Evolutionary conservation across 2,888 invertebrate genomes (phyloP), one percentile per base, ranked within the genome.

Genomic region (Melanostoma mellinum): DNA sequence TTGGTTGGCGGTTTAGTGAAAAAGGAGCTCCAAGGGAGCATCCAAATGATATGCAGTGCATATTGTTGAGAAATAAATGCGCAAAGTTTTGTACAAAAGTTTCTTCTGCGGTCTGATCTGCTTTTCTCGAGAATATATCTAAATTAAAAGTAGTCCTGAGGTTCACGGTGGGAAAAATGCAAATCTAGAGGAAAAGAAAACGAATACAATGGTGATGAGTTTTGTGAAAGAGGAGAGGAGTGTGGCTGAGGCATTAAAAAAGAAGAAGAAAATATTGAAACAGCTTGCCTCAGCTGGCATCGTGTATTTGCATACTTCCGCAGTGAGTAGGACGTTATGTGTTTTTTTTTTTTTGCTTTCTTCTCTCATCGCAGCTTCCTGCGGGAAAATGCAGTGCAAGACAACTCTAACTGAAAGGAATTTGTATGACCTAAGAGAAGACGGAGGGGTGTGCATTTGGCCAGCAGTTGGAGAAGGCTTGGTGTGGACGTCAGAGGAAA

Each of bases 61-160:
- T 84, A 84, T 84, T 84, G 84, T 84, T 84, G 84, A 84, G 84
- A 84, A 84, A 84, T 84, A 84, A 79, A 84, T 84, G 84, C 84
- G 84, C 78, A 84, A 84, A 84, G 84, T 84, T 84, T 84, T 69
- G 74, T 71, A 61, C 74, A 79, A 84, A 84, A 84, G 84, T 84
- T 84, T 84, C 84, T 84, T 80, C 79, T 84, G 84, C 84, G 84
- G 84, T 84, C 84, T 84, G 84, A 84, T 84, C 79, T 75, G 84
- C 84, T 79, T 78, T 84, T 71, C 84, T 71, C 84, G 84, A 74
- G 84, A 84, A 84, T 84, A 84, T 84, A 84, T 84, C 84, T 84
- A 84, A 84, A 84, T 84, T 84, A 84, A 84, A 84, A 84, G 79
- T 74, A 75, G 84, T 84, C 79, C 84, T 84, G 84, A 79, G 74